These are phyloP conservation scores for Sebastes trivittatus DNA, from an alignment of 2,797 vertebrate genomes.

Conservation along the genomic window DNA sequence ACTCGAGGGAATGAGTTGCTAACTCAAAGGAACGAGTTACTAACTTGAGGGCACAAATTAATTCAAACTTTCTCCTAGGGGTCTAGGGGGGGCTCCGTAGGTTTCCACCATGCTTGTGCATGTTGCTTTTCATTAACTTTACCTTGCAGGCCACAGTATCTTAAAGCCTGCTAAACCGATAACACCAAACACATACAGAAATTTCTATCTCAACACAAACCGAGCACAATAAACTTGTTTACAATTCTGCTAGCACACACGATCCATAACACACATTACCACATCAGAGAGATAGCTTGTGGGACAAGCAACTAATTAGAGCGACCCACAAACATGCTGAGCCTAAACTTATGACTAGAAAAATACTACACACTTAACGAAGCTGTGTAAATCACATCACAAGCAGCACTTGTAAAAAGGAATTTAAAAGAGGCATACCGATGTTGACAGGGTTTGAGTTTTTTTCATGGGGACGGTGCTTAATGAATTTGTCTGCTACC, in stretches of 20 bases:
- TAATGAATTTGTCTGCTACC: neutral
- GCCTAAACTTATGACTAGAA: slow-evolving; percentile 36
- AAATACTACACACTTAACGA: slow-evolving; percentile 34
- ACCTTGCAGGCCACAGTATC: neutral
- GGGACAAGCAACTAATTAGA: slow-evolving; percentile 66
- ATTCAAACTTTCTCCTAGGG: too few species aligned
- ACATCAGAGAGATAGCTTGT: slow-evolving; percentile 62
- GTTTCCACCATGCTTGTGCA: neutral
- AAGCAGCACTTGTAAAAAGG: neutral
- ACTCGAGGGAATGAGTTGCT: too few species aligned
- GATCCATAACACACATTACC: slow-evolving; percentile 55
- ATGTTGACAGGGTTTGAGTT: neutral
- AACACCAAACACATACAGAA: neutral
- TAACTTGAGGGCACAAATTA: too few species aligned
- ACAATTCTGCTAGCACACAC: slow-evolving; percentile 25
- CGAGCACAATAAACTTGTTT: slow-evolving; percentile 50
- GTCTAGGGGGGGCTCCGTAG: too few species aligned
- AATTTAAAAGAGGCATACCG: neutral
- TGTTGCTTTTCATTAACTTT: neutral
- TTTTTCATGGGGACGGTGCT: neutral
- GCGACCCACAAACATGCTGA: slow-evolving; percentile 51
- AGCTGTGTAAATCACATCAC: slow-evolving; percentile 16
- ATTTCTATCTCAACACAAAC: neutral
- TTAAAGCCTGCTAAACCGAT: neutral
- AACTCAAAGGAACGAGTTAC: too few species aligned